phyloP scores from a whole-genome alignment of 2,113 vertebrate genomes.

The Vimba vimba region DNA sequence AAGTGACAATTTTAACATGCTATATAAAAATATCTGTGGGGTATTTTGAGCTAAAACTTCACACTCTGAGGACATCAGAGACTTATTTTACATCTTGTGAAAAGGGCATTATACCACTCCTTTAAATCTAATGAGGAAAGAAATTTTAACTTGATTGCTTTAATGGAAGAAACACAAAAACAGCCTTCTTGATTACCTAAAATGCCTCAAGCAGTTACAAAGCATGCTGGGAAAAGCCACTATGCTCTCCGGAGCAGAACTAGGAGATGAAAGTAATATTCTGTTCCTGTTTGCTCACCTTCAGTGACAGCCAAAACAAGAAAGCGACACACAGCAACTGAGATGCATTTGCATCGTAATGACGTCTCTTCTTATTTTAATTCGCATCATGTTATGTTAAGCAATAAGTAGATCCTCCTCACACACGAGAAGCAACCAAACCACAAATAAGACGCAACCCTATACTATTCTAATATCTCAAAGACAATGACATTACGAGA shows the following conservation, averaged over 20 bases:
- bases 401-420: not conserved
- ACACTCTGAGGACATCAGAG: too few species aligned
- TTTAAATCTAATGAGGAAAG: not conserved
- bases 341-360: not conserved
- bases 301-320: constrained; percentile 10
- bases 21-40: too few species aligned
- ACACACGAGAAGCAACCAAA: not conserved
- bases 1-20: too few species aligned
- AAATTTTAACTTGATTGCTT: not conserved
- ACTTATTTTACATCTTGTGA: too few species aligned
- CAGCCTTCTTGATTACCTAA: not conserved
- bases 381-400: not conserved
- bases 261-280: constrained; percentile 38
- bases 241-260: constrained; percentile 22
- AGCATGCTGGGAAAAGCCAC: constrained; percentile 37
- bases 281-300: constrained; percentile 32
- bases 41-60: too few species aligned
- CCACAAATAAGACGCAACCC: not conserved
- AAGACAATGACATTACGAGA: not conserved
- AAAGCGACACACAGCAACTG: not conserved
- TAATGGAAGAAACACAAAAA: constrained; percentile 15
- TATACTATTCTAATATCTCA: not conserved
- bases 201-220: constrained; percentile 25
- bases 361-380: not conserved
- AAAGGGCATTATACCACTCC: too few species aligned